Evolutionary conservation across 35 echinoderm and acorn worm genomes (phyloP), one percentile per base, ranked within the genome.

Genomic region (Chiridota heheva): DNA sequence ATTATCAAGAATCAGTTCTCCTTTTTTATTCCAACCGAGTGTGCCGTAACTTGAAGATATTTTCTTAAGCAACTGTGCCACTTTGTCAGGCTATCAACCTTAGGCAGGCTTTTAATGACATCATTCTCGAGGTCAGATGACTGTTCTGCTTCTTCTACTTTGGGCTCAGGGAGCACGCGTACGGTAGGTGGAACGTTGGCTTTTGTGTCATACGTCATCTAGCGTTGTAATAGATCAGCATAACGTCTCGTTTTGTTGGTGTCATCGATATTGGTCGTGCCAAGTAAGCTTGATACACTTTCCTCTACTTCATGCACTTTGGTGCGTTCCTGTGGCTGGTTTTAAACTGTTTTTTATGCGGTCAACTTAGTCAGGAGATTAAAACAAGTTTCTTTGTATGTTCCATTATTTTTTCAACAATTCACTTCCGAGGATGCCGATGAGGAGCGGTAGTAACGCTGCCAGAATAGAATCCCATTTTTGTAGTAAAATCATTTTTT

Each of bases 331-430:
- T 31, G 49, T 6, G 56, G 26, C 40, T 40, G 74, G n/a, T n/a
- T n/a, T n/a, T n/a, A n/a, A 36, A 1, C 44, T 4, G 2, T 18
- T 17, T n/a, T 56, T 36, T 33, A 60, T 40, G 16, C 74, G 74
- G 6, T 59, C 35, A 12, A 78, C 25, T 36, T 37, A 58, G 5
- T 78, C 53, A 2, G 75, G 55, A 7, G 75, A 62, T 37, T 27
- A 78, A 20, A 3, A 78, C 56, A 17, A 78, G 18, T n/a, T 58
- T 78, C 53, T 78, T 60, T n/a, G 75, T 78, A 31, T 78, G 49
- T 8, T 61, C 36, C 75, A 78, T 61, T n/a, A n/a, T n/a, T n/a
- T n/a, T n/a, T 22, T 4, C 25, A 4, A 2, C 33, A 60, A 27
- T 2, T 60, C 46, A 42, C 51, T 78, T 0, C 75, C 53, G 32